phyloP scores from a whole-genome alignment of 2,888 invertebrate genomes.

The Apodemia zela region DNA sequence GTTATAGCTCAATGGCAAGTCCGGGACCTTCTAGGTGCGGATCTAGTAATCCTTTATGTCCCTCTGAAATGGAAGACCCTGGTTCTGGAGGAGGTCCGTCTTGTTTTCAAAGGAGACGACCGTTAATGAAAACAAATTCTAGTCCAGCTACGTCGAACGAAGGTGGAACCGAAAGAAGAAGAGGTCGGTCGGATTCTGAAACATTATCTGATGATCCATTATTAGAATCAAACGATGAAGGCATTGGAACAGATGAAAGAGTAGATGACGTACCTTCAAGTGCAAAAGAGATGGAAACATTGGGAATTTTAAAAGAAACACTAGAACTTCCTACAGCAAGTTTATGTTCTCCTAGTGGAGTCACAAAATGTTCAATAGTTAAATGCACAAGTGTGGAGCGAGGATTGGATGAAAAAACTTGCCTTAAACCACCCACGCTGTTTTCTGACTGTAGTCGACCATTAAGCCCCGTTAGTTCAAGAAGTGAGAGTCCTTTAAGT shows the following conservation, averaged over 20 bases:
- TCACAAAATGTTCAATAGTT: constrained; percentile 74
- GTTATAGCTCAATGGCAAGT: constrained; percentile 92
- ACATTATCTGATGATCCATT: constrained; percentile 86
- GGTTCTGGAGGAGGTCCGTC: constrained; percentile 80
- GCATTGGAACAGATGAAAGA: constrained; percentile 88
- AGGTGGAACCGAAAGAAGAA: constrained; percentile 71
- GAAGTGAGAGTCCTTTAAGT: constrained; percentile 89
- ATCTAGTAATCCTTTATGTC: constrained; percentile 89
- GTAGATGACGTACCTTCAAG: constrained; percentile 86
- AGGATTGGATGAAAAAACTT: constrained; percentile 68
- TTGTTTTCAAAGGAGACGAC: constrained; percentile 79
- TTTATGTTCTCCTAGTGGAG: constrained; percentile 69
- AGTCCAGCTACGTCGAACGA: constrained; percentile 67
- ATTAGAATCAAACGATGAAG: constrained; percentile 87
- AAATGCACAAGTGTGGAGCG: constrained; percentile 80
- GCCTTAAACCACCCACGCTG: constrained; percentile 69
- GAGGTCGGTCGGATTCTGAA: constrained; percentile 86
- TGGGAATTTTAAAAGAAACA: constrained; percentile 63
- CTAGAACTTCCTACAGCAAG: constrained; percentile 69
- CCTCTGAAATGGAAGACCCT: constrained; percentile 87
- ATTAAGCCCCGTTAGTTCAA: constrained; percentile 87
- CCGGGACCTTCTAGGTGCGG: constrained; percentile 91
- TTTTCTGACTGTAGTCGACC: constrained; percentile 81
- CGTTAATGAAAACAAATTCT: constrained; percentile 82
- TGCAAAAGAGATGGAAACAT: constrained; percentile 81